Base-by-base conservation (phyloP, 2,888 invertebrate species). In the Phasia obesa region DNA sequence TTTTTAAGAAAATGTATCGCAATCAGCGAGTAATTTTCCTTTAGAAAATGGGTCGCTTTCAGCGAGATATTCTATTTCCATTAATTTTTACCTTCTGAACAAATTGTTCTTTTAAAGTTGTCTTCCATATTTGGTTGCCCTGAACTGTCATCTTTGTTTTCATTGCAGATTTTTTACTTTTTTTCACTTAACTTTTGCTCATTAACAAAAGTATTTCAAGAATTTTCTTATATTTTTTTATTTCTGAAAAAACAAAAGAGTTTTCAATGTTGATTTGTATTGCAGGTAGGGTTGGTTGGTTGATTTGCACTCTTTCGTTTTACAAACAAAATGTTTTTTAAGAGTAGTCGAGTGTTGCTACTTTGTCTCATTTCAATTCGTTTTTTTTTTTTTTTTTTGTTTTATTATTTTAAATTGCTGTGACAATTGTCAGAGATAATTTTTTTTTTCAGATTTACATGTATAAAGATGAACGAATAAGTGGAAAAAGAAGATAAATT, bases 401-500 rank as follows among this genome's bases (percentile, higher is more conserved):
- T 25, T 25, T 27, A 44, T 42, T 49, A 59, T 59, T 67, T 59
- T 42, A 59, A 77, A 60, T 62, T 62, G 53, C 44, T 60, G 69
- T 67, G 60, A 71, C 81, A 81, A 76, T 81, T 81, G 76, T 17
- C 73, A 81, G 60, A 65, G 71, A 81, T 57, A 53, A 47, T 60
- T 74, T 65, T 59, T 69, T 47, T 27, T 15, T 21, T n/a, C n/a
- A n/a, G n/a, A 64, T 57, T 81, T 51, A 23, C 19, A 62, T 70
- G 25, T 62, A 35, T 35, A 62, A 62, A 15, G n/a, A 42, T 35
- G 60, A 47, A 51, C 31, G 6, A 57, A 65, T 44, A 62, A 62
- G 62, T 4, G n/a, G 55, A 44, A 7, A 23, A 19, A 55, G n/a
- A 57, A 49, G 49, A 59, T 59, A 51, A 53, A 65, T 64, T 69